A percentile compares a stretch with the other conserved stretches of the same genome.
Evolutionary conservation across 2,888 invertebrate species (phyloP).

Genomic region (Orthosia cruda): DNA sequence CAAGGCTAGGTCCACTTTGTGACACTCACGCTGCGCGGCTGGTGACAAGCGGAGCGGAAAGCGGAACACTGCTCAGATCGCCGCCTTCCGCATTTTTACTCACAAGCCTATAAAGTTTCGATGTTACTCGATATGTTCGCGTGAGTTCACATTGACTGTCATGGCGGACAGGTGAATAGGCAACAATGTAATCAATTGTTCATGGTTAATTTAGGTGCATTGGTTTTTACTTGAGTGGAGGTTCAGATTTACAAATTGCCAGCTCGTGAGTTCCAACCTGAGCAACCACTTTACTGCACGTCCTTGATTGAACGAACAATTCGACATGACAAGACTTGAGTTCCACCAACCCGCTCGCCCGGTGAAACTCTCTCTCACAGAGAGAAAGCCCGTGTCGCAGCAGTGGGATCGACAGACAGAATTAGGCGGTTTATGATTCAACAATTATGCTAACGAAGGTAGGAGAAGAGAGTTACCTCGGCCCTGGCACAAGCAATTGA

Average conservation of each 20-base stretch:
- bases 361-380: no score
- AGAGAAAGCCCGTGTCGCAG: no score
- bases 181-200: constrained; percentile 5
- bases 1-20: constrained; percentile 72
- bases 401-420: no score
- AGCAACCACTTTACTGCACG: no score
- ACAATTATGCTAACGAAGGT: no score
- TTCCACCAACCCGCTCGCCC: no score
- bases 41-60: constrained; percentile 82
- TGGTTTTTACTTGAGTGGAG: background rate
- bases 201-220: constrained; percentile 2
- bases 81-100: constrained; percentile 80
- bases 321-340: no score
- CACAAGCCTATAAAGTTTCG: constrained; percentile 83
- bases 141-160: constrained; percentile 69
- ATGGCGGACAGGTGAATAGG: constrained; percentile 1
- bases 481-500: no score
- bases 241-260: background rate
- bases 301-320: no score
- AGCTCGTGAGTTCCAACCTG: no score
- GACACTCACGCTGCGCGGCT: constrained; percentile 59
- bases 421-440: no score
- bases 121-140: constrained; percentile 80
- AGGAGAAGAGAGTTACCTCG: no score
- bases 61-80: constrained; percentile 70